Evolutionary conservation across 2,797 vertebrate genomes (phyloP).

Genomic region (Sebastes itinus): DNA sequence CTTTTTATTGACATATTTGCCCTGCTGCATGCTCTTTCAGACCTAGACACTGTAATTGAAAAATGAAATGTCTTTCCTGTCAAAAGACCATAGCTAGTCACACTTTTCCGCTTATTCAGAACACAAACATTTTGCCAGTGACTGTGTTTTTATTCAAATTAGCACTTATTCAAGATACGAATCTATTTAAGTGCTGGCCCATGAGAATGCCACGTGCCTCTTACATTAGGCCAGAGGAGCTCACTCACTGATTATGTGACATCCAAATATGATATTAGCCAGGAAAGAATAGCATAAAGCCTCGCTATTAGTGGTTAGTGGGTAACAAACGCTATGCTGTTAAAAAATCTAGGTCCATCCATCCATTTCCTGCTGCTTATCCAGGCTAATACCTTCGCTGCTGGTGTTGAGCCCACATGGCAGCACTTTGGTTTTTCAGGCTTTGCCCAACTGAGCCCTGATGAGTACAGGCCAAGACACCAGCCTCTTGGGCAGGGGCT

Average conservation of each 20-base stretch:
- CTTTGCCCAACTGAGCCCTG: not conserved
- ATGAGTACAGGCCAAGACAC: not conserved
- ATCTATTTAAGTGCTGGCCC: not conserved
- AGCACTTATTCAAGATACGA: not conserved
- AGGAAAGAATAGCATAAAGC: not conserved
- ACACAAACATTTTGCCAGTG: not conserved
- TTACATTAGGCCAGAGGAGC: not conserved
- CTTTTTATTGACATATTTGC: not conserved
- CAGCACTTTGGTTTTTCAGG: not conserved
- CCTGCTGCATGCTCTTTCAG: not conserved
- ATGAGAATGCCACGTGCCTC: not conserved
- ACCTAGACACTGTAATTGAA: not conserved
- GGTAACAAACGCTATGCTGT: not conserved
- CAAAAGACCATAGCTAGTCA: not conserved
- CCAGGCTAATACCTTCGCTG: not conserved
- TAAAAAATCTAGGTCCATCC: not conserved
- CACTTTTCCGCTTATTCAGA: not conserved
- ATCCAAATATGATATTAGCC: slow-evolving; percentile 1
- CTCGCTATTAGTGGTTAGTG: not conserved
- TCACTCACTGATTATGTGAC: not conserved
- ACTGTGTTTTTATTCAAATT: not conserved
- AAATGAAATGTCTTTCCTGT: not conserved
- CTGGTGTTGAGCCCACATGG: not conserved
- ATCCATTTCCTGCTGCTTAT: not conserved
- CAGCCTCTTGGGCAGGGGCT: not conserved